Conservation (phyloP, 2,797 vertebrate genomes). For the Alfaro cultratus region DNA sequence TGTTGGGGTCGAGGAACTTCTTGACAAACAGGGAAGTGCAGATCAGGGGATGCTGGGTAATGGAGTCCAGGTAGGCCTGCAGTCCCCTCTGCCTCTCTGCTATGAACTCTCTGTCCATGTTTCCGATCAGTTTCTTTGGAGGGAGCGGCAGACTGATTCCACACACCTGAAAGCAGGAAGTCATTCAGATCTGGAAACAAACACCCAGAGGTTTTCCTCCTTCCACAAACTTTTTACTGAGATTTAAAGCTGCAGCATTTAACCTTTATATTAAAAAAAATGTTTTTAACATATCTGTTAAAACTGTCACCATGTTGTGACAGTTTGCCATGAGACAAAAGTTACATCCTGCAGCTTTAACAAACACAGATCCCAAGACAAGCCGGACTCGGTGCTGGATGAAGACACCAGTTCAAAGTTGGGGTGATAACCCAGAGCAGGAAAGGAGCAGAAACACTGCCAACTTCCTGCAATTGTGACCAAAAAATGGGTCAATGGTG, state of each 20-base stretch:
- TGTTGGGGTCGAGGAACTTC: conserved; percentile 96
- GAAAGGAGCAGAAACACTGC: conserved; percentile 55
- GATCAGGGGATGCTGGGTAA: conserved; percentile 92
- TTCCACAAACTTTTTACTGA: not conserved
- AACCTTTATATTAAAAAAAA: no score
- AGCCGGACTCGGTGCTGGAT: not conserved
- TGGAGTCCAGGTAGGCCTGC: conserved; percentile 92
- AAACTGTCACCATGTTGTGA: no score
- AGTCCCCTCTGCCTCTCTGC: conserved; percentile 96
- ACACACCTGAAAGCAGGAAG: conserved; percentile 82
- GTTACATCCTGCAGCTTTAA: no score
- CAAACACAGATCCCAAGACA: not conserved
- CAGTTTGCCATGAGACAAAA: no score
- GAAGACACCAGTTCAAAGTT: not conserved
- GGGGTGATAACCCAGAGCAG: conserved; percentile 21
- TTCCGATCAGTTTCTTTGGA: conserved; percentile 95
- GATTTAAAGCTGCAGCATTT: not conserved
- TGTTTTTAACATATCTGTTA: no score
- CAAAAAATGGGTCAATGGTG: not conserved
- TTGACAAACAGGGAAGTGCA: conserved; percentile 90
- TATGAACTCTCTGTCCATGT: conserved; percentile 98
- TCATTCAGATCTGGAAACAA: not conserved
- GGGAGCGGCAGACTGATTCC: conserved; percentile 92
- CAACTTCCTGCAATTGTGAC: conserved; percentile 45
- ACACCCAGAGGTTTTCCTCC: not conserved